phyloP scores from a whole-genome alignment of 1,140 invertebrate species.

The Drosophila melanica region DNA sequence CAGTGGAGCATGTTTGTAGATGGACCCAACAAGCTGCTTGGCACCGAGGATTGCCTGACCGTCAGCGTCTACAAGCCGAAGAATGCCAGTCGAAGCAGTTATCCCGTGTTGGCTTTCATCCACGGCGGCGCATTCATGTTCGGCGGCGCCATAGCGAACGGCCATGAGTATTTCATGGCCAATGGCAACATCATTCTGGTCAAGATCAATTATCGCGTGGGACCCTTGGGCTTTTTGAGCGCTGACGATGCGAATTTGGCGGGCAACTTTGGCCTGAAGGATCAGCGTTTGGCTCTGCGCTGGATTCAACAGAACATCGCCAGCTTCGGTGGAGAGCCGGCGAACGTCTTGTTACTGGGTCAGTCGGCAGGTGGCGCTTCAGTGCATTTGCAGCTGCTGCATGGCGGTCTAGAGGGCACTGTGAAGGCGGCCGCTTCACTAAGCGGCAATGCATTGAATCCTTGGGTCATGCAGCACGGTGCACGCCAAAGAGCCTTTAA shows the following conservation, averaged over 20 bases:
- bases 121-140: slow-evolving; percentile 85
- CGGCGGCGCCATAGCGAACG: slow-evolving; percentile 69
- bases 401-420: slow-evolving; percentile 58
- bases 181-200: slow-evolving; percentile 86
- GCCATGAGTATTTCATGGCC: slow-evolving; percentile 86
- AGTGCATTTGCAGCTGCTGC: slow-evolving; percentile 88
- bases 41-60: slow-evolving; percentile 80
- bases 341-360: slow-evolving; percentile 85
- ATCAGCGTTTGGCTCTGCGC: slow-evolving; percentile 87
- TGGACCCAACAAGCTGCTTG: slow-evolving; percentile 36
- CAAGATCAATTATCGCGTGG: slow-evolving; percentile 87
- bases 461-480: slow-evolving; percentile 84
- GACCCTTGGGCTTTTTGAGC: slow-evolving; percentile 87
- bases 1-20: slow-evolving; percentile 45
- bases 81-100: slow-evolving; percentile 30
- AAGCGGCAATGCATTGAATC: slow-evolving; percentile 61
- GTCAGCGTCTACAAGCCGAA: slow-evolving; percentile 82
- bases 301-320: slow-evolving; percentile 87
- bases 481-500: slow-evolving; percentile 85
- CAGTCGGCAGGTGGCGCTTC: slow-evolving; percentile 86
- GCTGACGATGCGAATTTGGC: slow-evolving; percentile 85
- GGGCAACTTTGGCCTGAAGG: slow-evolving; percentile 88
- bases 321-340: slow-evolving; percentile 86
- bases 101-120: slow-evolving; percentile 84
- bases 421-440: slow-evolving; percentile 61